phyloP scores from a whole-genome alignment of 2,113 vertebrate genomes.

The Rana temporaria region DNA sequence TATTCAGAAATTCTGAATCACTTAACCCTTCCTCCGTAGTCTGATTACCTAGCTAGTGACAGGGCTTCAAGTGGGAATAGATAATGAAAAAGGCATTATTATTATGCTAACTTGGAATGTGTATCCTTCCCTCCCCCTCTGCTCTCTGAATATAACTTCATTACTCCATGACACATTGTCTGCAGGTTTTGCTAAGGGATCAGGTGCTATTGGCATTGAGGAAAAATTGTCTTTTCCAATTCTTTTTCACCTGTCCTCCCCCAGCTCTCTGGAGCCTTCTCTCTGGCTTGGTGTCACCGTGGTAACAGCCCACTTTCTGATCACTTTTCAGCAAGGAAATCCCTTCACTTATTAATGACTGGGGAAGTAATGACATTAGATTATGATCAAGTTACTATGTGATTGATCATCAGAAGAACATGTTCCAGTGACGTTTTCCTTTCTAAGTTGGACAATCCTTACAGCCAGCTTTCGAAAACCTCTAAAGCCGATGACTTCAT shows the following conservation, averaged over 20 bases:
- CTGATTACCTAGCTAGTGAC: neutral
- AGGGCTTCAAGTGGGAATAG: slow-evolving; percentile 2
- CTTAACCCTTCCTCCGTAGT: neutral
- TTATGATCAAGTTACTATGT: neutral
- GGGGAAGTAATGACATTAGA: neutral
- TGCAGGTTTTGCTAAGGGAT: slow-evolving; percentile 41
- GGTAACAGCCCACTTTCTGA: slow-evolving; percentile 36
- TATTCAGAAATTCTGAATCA: neutral
- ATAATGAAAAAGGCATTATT: slow-evolving; percentile 40
- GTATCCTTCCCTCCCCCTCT: neutral
- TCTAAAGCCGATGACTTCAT: too few relatives aligned
- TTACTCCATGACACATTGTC: slow-evolving; percentile 44
- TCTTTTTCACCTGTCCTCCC: slow-evolving; percentile 14
- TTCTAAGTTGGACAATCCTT: too few relatives aligned
- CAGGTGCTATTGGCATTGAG: slow-evolving; percentile 42
- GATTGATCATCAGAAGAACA: neutral
- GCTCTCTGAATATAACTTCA: slow-evolving; percentile 19
- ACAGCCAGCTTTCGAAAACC: too few relatives aligned
- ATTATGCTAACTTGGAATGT: slow-evolving; percentile 7
- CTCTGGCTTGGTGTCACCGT: slow-evolving; percentile 1
- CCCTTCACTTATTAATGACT: slow-evolving; percentile 27
- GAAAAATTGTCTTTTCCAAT: slow-evolving; percentile 40
- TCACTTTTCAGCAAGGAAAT: slow-evolving; percentile 21
- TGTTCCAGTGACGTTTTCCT: too few relatives aligned
- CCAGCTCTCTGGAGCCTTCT: neutral